phyloP scores from a whole-genome alignment of 2,888 invertebrate genomes.

The Pseudococcus jackbeardsleyi region DNA sequence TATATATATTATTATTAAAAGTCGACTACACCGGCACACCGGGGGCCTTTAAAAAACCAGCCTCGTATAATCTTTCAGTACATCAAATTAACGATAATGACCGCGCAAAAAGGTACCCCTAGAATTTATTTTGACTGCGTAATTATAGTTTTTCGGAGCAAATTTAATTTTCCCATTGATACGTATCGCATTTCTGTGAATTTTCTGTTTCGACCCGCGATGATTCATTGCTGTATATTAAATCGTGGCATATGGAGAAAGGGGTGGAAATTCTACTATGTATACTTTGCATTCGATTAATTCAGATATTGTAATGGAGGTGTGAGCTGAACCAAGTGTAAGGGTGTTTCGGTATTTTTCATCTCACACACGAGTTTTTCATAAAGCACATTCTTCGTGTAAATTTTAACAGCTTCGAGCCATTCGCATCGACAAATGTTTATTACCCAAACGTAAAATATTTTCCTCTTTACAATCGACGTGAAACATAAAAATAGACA shows the following conservation, averaged over 20 bases:
- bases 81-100: slow-evolving; percentile 42
- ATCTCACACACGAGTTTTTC: background rate
- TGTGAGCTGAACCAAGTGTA: too few species aligned
- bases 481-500: slow-evolving; percentile 14
- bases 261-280: background rate
- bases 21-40: background rate
- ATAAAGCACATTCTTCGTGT: background rate
- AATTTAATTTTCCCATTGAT: slow-evolving; percentile 19
- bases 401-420: slow-evolving; percentile 1
- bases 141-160: background rate
- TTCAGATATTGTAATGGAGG: too few species aligned
- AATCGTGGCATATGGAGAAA: background rate
- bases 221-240: background rate
- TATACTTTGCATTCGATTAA: background rate
- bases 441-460: slow-evolving; percentile 13
- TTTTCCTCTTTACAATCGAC: background rate
- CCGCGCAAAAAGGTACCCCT: slow-evolving; percentile 35
- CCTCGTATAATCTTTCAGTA: background rate
- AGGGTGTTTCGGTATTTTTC: too few species aligned
- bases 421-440: slow-evolving; percentile 13
- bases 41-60: background rate
- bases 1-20: slow-evolving; percentile 42
- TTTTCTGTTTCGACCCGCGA: background rate
- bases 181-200: background rate
- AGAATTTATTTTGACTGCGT: slow-evolving; percentile 14